Evolutionary conservation across 2,888 invertebrate species (phyloP), one percentile per base, ranked within the genome.

Genomic region (Eledona agricola): DNA sequence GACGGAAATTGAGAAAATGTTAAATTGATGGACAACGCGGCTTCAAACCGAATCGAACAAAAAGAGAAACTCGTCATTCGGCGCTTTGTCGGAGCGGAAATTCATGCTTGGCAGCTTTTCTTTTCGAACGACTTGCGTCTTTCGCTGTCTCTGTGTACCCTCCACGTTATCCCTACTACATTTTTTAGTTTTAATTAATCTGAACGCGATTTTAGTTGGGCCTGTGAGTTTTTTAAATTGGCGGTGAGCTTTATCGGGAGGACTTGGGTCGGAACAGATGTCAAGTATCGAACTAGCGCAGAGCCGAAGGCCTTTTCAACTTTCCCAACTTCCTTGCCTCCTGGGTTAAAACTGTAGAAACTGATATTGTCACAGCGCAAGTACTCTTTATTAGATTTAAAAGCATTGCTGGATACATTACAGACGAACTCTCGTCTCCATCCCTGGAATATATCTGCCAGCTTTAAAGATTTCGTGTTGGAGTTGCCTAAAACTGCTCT

Each of bases 41-140:
- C 25, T 25, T 9, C 11, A 11, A 15, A 25, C 12, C 9, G 37
- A 38, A 38, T 38, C 37, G 26, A 20, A 20, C 37, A 38, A 20
- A 38, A 38, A 38, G 26, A 26, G 16, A 38, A 10, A 23, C 3
- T 46, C 34, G 45, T 34, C 25, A 46, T 46, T 34, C 45, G 45
- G 3, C 16, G 23, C 34, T 46, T 12, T 16, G 11, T n/a, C 25
- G 45, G 17, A 34, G 45, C 45, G 25, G 32, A 46, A 46, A 46
- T 46, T 46, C 45, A 46, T 46, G 45, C 45, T 34, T 16, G 45
- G 34, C 7, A 34, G 45, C 12, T 25, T n/a, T 34, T 46, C 23
- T 34, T 19, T 3, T 15, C 7, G 23, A 38, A 13, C 23, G 37
- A 38, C 34, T 46, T 46, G 16, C 45, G 28, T 9, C 29, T 19